Evolutionary conservation across 2,113 vertebrate genomes (phyloP).

Genomic region (Zapornia atra): DNA sequence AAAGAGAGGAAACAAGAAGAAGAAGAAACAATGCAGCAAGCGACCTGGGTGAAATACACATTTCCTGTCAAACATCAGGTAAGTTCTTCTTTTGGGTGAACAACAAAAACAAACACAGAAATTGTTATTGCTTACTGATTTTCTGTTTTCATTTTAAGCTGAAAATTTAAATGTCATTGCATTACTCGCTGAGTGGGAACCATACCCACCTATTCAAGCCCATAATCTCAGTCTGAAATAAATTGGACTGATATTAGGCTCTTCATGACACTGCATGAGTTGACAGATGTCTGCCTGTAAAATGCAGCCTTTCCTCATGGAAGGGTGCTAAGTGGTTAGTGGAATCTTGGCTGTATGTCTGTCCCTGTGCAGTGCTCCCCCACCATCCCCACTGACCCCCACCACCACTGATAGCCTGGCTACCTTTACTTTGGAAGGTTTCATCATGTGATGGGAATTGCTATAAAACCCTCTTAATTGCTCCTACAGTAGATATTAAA

Average conservation of each 20-base stretch:
- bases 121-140: neutral
- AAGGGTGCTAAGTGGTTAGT: neutral
- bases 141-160: neutral
- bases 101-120: neutral
- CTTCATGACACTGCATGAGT: neutral
- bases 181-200: neutral
- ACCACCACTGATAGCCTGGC: neutral
- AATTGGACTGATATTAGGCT: neutral
- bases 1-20: conserved; percentile 95
- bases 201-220: neutral
- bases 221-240: neutral
- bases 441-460: neutral
- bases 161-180: neutral
- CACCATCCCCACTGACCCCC: neutral
- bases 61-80: conserved; percentile 98
- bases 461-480: neutral
- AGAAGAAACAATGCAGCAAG: conserved; percentile 95
- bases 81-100: neutral
- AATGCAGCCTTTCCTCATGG: neutral
- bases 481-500: neutral
- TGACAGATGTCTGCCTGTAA: neutral
- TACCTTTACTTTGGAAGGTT: neutral
- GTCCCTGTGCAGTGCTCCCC: neutral
- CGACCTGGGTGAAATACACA: conserved; percentile 97
- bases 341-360: neutral